Evolutionary conservation across 2,113 vertebrate species (phyloP).

Genomic region (rabbit (Oryctolagus cuniculus)): DNA sequence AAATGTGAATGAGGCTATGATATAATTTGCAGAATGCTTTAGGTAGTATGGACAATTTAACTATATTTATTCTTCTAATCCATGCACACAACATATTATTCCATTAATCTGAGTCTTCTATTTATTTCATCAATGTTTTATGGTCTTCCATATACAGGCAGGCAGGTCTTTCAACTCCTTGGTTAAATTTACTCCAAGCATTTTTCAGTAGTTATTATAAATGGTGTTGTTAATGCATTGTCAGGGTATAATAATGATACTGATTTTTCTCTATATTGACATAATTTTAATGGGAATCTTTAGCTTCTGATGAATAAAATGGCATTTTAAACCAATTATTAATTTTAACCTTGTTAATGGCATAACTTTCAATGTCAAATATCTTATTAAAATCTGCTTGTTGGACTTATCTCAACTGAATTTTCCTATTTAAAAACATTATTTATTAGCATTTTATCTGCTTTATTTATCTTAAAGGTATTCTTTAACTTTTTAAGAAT

Average conservation of each 20-base stretch:
- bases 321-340: not conserved
- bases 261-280: not conserved
- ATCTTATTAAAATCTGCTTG: not conserved
- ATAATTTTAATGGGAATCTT: not conserved
- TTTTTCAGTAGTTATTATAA: not conserved
- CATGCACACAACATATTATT: not conserved
- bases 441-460: not conserved
- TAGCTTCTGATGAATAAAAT: not conserved
- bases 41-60: not conserved
- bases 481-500: not conserved
- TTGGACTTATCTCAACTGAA: not conserved
- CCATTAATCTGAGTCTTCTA: not conserved
- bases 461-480: constrained; percentile 13
- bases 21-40: not conserved
- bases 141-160: not conserved
- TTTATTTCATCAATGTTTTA: not conserved
- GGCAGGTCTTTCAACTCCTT: not conserved
- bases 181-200: not conserved
- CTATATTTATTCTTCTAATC: not conserved
- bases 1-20: not conserved
- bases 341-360: not conserved
- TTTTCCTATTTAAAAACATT: constrained; percentile 50
- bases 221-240: not conserved
- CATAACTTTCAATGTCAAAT: not conserved
- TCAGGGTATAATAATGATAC: not conserved